Conservation (phyloP, 2,113 vertebrate species). For the Lepus europaeus region DNA sequence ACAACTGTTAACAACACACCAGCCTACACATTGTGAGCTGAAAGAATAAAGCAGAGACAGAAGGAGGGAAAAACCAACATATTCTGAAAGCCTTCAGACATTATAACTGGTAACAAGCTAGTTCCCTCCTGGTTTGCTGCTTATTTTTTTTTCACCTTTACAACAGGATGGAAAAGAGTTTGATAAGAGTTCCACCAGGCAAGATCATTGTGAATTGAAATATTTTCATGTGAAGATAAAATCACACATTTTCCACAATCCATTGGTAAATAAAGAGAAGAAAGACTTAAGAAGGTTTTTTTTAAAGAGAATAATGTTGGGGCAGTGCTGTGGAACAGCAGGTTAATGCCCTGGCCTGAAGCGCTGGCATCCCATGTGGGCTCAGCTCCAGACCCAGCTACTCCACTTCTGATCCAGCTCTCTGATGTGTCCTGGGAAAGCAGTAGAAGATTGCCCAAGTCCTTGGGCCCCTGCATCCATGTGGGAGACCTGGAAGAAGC, state of each 20-base stretch:
- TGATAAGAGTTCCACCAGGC: slow-evolving; percentile 87
- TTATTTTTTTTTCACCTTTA: slow-evolving; percentile 79
- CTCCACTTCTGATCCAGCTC: too few species aligned
- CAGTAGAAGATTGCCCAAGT: too few species aligned
- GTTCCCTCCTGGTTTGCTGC: slow-evolving; percentile 88
- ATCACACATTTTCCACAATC: slow-evolving; percentile 88
- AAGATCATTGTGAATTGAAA: slow-evolving; percentile 88
- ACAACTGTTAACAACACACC: slow-evolving; percentile 50
- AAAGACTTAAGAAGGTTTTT: slow-evolving; percentile 89
- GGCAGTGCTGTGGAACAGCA: too few species aligned
- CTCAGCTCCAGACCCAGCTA: too few species aligned
- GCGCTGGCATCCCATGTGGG: too few species aligned
- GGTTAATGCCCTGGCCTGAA: too few species aligned
- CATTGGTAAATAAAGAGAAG: slow-evolving; percentile 87
- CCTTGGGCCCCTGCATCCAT: too few species aligned
- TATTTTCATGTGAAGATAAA: slow-evolving; percentile 87
- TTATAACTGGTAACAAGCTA: slow-evolving; percentile 83
- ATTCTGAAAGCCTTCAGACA: slow-evolving; percentile 85
- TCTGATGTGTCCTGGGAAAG: too few species aligned
- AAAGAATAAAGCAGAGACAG: slow-evolving; percentile 86
- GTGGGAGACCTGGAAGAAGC: too few species aligned
- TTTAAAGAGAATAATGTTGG: slow-evolving; percentile 84
- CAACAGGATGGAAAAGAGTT: slow-evolving; percentile 88
- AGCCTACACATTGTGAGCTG: slow-evolving; percentile 86
- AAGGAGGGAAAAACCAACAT: slow-evolving; percentile 84